Evolutionary conservation across 2,113 vertebrate genomes (phyloP).

Genomic region (Apeltes quadracus): DNA sequence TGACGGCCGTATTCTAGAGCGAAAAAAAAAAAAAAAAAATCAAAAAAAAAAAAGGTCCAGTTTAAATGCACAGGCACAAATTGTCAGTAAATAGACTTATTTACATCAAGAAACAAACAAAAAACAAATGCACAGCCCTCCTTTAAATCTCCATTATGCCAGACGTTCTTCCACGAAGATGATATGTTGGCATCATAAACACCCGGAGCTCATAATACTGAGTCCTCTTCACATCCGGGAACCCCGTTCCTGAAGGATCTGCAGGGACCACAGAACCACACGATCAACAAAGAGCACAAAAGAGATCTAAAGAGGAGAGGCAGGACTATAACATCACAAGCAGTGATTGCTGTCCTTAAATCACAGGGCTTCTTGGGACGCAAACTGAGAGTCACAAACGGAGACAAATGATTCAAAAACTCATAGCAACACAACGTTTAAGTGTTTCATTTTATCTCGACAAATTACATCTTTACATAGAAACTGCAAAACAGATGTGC

Average conservation of each 20-base stretch:
- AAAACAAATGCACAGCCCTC: slow-evolving; percentile 59
- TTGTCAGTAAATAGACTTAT: slow-evolving; percentile 77
- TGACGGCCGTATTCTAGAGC: slow-evolving; percentile 66
- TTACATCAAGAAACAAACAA: slow-evolving; percentile 66
- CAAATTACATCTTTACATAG: too few relatives aligned
- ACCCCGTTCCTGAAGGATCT: slow-evolving; percentile 98
- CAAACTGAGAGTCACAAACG: too few relatives aligned
- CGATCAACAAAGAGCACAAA: neutral
- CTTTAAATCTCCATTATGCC: slow-evolving; percentile 80
- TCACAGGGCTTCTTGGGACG: too few relatives aligned
- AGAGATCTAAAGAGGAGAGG: neutral
- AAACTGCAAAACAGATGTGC: too few relatives aligned
- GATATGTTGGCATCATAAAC: slow-evolving; percentile 82
- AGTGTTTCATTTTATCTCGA: too few relatives aligned
- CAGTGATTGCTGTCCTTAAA: too few relatives aligned
- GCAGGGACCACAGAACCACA: slow-evolving; percentile 69
- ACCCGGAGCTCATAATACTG: slow-evolving; percentile 77
- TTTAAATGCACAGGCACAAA: slow-evolving; percentile 79
- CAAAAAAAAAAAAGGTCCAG: slow-evolving; percentile 71
- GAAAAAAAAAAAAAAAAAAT: slow-evolving; percentile 56
- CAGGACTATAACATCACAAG: too few relatives aligned
- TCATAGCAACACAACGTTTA: too few relatives aligned
- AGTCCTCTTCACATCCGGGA: slow-evolving; percentile 91
- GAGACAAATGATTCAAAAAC: too few relatives aligned
- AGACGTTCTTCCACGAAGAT: slow-evolving; percentile 78